phyloP scores from a whole-genome alignment of 1,140 invertebrate genomes.

The Mizuhopecten yessoensis region DNA sequence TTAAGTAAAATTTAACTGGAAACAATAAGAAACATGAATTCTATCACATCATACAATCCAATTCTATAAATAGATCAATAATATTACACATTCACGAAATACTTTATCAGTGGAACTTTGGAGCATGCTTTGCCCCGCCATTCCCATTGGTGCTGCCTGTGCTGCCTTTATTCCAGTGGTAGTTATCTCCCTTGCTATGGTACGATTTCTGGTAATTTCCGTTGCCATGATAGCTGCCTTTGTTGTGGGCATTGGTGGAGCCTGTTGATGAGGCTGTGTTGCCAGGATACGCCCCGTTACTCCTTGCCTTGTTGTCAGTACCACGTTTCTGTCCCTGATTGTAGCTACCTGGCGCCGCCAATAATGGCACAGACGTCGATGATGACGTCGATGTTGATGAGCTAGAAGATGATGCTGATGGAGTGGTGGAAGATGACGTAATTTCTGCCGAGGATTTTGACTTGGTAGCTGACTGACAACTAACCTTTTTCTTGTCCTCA shows the following conservation, averaged over 20 bases:
- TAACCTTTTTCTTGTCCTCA: conserved; percentile 41
- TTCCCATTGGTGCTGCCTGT: not conserved
- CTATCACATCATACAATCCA: not conserved
- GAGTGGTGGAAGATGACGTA: not conserved
- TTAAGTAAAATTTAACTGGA: not conserved
- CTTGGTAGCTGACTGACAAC: not conserved
- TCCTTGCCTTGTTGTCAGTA: conserved; percentile 23
- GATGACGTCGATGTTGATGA: not conserved
- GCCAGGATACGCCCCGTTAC: not conserved
- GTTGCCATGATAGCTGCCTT: conserved; percentile 49
- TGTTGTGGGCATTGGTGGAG: conserved; percentile 44
- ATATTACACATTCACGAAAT: not conserved
- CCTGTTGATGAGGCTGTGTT: not conserved
- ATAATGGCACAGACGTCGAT: not conserved
- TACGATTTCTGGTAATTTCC: conserved; percentile 26
- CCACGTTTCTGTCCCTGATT: not conserved
- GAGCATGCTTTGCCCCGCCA: not conserved
- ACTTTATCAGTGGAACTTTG: not conserved
- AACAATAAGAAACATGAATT: not conserved
- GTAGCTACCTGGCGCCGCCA: not conserved
- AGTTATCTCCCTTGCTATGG: conserved; percentile 37
- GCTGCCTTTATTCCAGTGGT: conserved; percentile 28
- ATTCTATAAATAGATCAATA: not conserved
- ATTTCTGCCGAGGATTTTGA: conserved; percentile 8
- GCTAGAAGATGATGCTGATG: not conserved